Conservation (phyloP, 2,797 vertebrate genomes). For the Miopithecus talapoin region DNA sequence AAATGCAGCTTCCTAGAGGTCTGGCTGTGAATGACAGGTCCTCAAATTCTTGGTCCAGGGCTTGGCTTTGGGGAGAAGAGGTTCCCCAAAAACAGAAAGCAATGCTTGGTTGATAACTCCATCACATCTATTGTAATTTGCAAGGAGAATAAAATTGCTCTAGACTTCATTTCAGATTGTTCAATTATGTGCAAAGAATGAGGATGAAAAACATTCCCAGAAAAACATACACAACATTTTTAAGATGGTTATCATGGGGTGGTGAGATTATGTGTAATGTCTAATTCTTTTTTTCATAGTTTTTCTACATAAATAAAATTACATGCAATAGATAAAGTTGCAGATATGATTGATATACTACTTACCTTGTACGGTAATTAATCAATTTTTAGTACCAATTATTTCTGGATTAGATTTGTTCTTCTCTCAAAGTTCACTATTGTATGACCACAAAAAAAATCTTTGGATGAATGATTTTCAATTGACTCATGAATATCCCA, state of each 20-base stretch:
- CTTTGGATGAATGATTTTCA: neutral
- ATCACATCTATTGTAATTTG: neutral
- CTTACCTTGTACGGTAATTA: neutral
- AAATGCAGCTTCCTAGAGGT: neutral
- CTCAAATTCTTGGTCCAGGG: too few relatives aligned
- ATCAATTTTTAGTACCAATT: neutral
- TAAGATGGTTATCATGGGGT: neutral
- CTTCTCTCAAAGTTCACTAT: neutral
- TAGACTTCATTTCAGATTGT: neutral
- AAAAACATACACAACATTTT: neutral
- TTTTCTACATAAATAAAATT: neutral
- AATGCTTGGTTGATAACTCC: accelerated
- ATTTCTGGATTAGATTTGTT: neutral
- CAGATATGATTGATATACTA: neutral
- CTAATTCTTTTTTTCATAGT: neutral
- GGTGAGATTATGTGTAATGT: neutral
- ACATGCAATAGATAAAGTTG: neutral
- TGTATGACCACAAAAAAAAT: neutral
- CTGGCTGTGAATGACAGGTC: neutral
- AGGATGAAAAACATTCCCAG: neutral
- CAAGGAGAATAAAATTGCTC: neutral
- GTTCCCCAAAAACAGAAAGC: too few relatives aligned
- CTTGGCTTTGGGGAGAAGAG: accelerated
- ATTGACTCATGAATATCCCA: neutral
- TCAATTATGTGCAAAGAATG: neutral